Evolutionary conservation across 2,113 vertebrate genomes (phyloP), one percentile per base, ranked within the genome.

Genomic region (Oncorhynchus masou): DNA sequence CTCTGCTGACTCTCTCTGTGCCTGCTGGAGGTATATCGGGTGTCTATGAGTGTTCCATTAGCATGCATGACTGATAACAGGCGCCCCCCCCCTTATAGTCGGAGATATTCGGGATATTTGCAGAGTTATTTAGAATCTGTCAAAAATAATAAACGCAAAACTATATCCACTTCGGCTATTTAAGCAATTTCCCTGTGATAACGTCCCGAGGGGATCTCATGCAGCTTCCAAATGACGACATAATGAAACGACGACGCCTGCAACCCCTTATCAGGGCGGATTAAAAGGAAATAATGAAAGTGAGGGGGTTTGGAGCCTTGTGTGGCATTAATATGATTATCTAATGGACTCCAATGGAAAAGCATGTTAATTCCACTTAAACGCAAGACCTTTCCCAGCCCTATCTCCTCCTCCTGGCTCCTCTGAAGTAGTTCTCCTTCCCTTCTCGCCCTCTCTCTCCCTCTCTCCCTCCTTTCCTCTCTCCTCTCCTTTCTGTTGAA

Each of bases 291-390:
- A 91, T 90, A 90, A 92, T 92, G 88, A 91, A 91, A 90, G 79
- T 84, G 89, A 89, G 85, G 85, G 89, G 86, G 88, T 88, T 87
- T 84, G 79, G 84, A 93, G 90, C 89, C 92, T 90, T 93, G 91
- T 93, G 92, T 94, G 92, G 92, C 80, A 93, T 91, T 88, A 91
- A 93, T 91, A 91, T 90, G 89, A 93, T 93, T 93, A 94, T 93
- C 90, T 91, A 92, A 92, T 90, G 83, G 91, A 89, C 81, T 87
- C 86, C 88, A 87, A 89, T 82, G 89, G 87, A 89, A 91, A 88
- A 85, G 85, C 91, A 86, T 92, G 90, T 89, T 90, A 90, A 92
- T 91, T 91, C 89, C 77, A 80, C 88, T 90, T 86, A 89, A 90
- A 90, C 83, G 83, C 85, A 22, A 91, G 91, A 91, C 92, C 91